Evolutionary conservation across 2,113 vertebrate species (phyloP).

Genomic region (Lonchura striata): DNA sequence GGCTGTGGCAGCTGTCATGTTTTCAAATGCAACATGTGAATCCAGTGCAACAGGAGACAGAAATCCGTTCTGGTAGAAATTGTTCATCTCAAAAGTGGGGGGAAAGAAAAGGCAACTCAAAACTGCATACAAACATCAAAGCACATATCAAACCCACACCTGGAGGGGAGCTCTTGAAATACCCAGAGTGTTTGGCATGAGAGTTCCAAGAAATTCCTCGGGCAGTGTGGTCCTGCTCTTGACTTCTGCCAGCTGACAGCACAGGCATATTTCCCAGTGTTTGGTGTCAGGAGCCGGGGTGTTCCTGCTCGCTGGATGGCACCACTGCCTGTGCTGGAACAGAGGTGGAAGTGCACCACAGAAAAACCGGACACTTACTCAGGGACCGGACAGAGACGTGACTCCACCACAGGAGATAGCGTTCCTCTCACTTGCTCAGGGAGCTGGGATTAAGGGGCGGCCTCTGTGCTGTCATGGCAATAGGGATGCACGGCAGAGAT

Average conservation of each 20-base stretch:
- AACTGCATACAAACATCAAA: background rate
- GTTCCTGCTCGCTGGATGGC: background rate
- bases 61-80: background rate
- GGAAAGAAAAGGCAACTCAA: background rate
- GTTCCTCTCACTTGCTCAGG: background rate
- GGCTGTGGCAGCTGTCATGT: background rate
- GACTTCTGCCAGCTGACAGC: background rate
- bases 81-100: background rate
- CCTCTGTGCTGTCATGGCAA: conserved; percentile 44
- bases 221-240: background rate
- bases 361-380: too few species aligned
- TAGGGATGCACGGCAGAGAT: background rate
- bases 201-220: background rate
- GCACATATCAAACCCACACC: background rate
- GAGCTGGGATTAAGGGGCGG: background rate
- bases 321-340: background rate
- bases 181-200: background rate
- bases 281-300: background rate
- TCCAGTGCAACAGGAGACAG: background rate
- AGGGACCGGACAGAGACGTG: background rate
- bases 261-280: background rate
- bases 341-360: background rate
- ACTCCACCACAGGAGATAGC: background rate
- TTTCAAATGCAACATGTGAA: background rate
- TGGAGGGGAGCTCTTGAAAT: background rate